Base-by-base conservation (phyloP, 1,140 invertebrate genomes). In the Philotrypesis tridentata region DNA sequence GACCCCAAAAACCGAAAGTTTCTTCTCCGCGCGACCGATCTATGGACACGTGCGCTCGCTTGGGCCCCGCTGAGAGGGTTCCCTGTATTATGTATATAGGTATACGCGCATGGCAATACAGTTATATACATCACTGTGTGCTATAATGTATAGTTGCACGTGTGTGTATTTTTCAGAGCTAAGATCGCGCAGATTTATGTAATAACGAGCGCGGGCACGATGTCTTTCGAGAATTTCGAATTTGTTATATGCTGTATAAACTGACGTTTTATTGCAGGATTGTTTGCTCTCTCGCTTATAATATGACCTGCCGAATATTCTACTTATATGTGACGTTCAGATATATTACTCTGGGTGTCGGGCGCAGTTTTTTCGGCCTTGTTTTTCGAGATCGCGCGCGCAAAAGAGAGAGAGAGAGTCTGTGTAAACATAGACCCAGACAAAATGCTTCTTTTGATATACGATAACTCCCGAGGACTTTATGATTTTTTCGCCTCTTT, bases 1-100 rank as follows among this genome's bases (percentile, higher is more conserved):
- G 72, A 70, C 76, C 67, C 76, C 71, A 55, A 82, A 80, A 79
- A 84, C 61, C 48, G 60, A 81, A 82, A 82, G 79, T 82, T 84
- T 67, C 63, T 70, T 67, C n/a, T n/a, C n/a, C n/a, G n/a, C 71
- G 12, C 48, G 48, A 6, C 17, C 21, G 61, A 3, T 37, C 3
- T 37, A 37, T 37, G 33, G 9, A 37, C 79, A 43, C 31, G 77
- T 72, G 37, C 37, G 48, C 29, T 25, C 40, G 65, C 9, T 78
- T 37, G 79, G 60, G 67, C 67, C 83, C 83, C 48, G 80, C 80
- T 82, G 80, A 25, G 83, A 84, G 76, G 83, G 61, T 84, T 68
- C 37, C 23, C 17, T 48, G 14, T 29, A 27, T 48, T 37, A 37
- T 37, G 9, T 9, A 37, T 37, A 37, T n/a, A 9, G 33, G 4